Evolutionary conservation across 2,113 vertebrate species (phyloP).

Genomic region (Noturus placidus): DNA sequence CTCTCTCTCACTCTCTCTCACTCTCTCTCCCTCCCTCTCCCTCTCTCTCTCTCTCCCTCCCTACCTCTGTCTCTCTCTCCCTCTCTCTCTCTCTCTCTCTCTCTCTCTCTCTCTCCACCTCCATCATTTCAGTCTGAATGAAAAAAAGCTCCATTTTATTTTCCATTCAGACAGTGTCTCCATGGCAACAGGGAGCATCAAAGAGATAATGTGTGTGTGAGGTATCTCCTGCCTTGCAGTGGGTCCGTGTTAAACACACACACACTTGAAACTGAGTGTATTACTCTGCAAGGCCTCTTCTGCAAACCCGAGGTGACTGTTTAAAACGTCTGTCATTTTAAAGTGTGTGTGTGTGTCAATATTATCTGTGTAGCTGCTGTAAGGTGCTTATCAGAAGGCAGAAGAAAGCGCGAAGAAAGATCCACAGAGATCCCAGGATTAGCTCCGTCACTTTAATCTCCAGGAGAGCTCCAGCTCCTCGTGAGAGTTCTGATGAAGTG

Average conservation of each 20-base stretch:
- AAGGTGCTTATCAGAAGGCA: not conserved
- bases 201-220: constrained; percentile 28
- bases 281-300: not conserved
- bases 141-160: constrained; percentile 55
- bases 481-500: not conserved
- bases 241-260: not conserved
- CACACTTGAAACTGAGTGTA: constrained; percentile 11
- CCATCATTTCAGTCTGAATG: constrained; percentile 19
- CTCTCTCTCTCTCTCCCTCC: not conserved
- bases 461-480: not conserved
- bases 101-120: not conserved
- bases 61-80: not conserved
- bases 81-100: not conserved
- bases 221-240: not conserved
- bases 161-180: constrained; percentile 51
- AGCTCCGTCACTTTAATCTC: not conserved
- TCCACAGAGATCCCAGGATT: not conserved
- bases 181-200: constrained; percentile 65
- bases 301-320: not conserved
- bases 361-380: not conserved
- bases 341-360: not conserved
- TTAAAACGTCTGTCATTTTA: not conserved
- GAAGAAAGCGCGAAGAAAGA: not conserved
- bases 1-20: not conserved
- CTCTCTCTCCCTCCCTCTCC: not conserved